phyloP scores from a whole-genome alignment of 2,888 invertebrate species.

The Xestia xanthographa region DNA sequence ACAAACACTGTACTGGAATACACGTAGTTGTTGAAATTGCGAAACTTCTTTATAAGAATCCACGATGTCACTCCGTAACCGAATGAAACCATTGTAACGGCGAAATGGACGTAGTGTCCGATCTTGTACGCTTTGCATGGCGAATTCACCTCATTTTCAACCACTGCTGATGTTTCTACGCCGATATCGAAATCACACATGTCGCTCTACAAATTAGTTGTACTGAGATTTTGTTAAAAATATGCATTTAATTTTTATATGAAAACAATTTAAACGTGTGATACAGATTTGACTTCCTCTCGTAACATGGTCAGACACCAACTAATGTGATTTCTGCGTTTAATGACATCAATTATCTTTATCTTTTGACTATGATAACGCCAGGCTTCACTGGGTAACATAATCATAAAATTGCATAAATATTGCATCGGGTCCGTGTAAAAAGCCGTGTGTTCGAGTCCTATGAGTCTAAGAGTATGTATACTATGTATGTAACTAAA shows the following conservation, averaged over 20 bases:
- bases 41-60: constrained; percentile 30
- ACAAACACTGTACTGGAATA: constrained; percentile 21
- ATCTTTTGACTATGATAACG: neutral
- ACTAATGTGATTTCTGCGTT: constrained; percentile 3
- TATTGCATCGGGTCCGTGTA: neutral
- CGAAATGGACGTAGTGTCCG: neutral
- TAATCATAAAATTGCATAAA: neutral
- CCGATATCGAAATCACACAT: neutral
- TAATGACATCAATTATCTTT: neutral
- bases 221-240: neutral
- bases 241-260: no score
- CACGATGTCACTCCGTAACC: constrained; percentile 33
- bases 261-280: no score
- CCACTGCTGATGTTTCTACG: neutral
- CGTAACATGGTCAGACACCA: neutral
- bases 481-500: no score
- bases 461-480: neutral
- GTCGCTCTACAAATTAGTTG: neutral
- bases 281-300: neutral
- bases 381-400: neutral
- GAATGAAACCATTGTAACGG: constrained; percentile 7
- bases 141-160: neutral
- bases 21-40: constrained; percentile 31
- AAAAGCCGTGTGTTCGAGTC: no score
- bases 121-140: neutral